A percentile compares a stretch with the other conserved stretches of the same genome.
Evolutionary conservation across 2,797 vertebrate species (phyloP).

Genomic region (Oreonectes daqikongensis): DNA sequence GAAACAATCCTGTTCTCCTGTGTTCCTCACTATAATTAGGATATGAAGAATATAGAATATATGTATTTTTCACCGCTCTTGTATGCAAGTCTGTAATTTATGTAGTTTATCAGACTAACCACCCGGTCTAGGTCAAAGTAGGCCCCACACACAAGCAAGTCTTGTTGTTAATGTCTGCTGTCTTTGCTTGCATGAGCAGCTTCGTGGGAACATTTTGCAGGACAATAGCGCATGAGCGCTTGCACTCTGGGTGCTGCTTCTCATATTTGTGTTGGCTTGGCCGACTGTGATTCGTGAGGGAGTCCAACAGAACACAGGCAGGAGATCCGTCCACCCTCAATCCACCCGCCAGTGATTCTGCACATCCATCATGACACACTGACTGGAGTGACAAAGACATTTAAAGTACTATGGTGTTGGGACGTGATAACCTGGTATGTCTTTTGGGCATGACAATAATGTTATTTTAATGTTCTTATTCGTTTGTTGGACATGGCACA

Average conservation of each 20-base stretch:
- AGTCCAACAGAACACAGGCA: conserved; percentile 66
- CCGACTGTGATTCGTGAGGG: conserved; percentile 66
- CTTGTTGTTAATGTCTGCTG: conserved; percentile 55
- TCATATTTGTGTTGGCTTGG: conserved; percentile 74
- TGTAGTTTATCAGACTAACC: conserved; percentile 17
- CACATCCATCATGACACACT: conserved; percentile 72
- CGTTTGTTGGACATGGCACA: neutral
- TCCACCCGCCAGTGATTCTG: conserved; percentile 43
- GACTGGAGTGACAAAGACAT: conserved; percentile 62
- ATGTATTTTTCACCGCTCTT: neutral
- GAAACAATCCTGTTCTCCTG: too few relatives aligned
- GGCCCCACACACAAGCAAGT: conserved; percentile 32
- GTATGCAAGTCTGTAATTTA: neutral
- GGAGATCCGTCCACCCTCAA: conserved; percentile 39
- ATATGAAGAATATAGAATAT: too few relatives aligned
- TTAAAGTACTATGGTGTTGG: neutral
- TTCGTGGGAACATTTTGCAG: conserved; percentile 74
- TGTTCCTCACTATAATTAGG: too few relatives aligned
- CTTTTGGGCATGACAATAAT: neutral
- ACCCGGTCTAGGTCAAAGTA: conserved; percentile 7
- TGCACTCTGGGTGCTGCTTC: conserved; percentile 66
- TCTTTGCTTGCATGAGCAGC: conserved; percentile 52
- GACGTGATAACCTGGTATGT: neutral
- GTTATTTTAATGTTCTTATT: too few relatives aligned
- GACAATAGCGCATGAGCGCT: conserved; percentile 66